Evolutionary conservation across 2,888 invertebrate genomes (phyloP).

Genomic region (Drosophila siamana): DNA sequence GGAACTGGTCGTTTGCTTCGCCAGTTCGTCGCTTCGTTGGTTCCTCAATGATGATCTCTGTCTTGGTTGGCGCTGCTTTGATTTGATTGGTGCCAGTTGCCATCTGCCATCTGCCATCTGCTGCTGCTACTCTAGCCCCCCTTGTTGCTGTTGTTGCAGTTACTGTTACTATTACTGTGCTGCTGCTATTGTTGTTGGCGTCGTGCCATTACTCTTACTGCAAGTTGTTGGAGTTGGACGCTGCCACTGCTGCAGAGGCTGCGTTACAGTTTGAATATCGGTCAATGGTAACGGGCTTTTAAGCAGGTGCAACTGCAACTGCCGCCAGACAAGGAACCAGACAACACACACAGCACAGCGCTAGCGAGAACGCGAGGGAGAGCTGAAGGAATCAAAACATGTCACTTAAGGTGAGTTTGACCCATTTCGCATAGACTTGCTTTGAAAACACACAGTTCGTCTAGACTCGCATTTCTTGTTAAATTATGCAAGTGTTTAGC

Average conservation of each 20-base stretch:
- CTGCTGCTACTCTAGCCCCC: background rate
- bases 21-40: constrained; percentile 22
- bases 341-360: constrained; percentile 11
- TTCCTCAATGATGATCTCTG: constrained; percentile 46
- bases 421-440: constrained; percentile 42
- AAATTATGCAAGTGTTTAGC: constrained; percentile 1
- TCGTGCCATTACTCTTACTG: constrained; percentile 55
- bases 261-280: constrained; percentile 70
- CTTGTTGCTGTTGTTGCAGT: constrained; percentile 34
- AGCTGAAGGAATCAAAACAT: constrained; percentile 50
- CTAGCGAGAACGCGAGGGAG: constrained; percentile 17
- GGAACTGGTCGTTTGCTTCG: constrained; percentile 43
- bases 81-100: constrained; percentile 62
- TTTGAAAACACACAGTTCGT: constrained; percentile 8
- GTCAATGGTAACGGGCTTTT: constrained; percentile 75
- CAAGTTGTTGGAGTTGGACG: constrained; percentile 32
- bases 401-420: constrained; percentile 76
- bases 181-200: constrained; percentile 43
- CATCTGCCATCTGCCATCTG: constrained; percentile 44
- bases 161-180: constrained; percentile 31
- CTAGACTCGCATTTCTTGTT: background rate
- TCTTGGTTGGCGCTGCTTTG: constrained; percentile 33
- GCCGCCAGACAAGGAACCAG: constrained; percentile 20
- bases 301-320: constrained; percentile 70
- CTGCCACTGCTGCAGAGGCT: constrained; percentile 34